Conservation (phyloP, 2,888 invertebrate genomes). For the Dryocosmus kuriphilus region DNA sequence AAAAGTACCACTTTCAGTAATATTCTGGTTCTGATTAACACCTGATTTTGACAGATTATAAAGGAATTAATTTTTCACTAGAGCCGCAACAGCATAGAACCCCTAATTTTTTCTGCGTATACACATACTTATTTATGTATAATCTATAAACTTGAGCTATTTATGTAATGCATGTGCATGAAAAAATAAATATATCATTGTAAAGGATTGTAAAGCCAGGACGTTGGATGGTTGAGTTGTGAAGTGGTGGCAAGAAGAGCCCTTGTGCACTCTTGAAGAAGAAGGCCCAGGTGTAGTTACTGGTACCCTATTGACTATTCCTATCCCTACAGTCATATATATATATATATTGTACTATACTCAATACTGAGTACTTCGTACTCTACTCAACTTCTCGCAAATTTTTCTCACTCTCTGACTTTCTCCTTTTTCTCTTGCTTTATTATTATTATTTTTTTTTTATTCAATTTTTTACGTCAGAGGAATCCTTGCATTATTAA, state of each 20-base stretch:
- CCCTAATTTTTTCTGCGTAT: no score
- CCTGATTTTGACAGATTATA: no score
- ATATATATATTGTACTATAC: not conserved
- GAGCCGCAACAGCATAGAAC: no score
- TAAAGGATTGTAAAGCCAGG: constrained; percentile 34
- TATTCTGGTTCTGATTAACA: no score
- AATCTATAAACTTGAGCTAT: not conserved
- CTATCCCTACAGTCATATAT: constrained; percentile 26
- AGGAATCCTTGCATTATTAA: not conserved
- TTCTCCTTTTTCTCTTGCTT: not conserved
- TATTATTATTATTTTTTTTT: not conserved
- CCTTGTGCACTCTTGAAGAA: constrained; percentile 69
- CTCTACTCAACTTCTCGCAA: constrained; percentile 20
- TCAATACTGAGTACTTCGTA: constrained; percentile 24
- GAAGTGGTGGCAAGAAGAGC: constrained; percentile 71
- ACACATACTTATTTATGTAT: not conserved
- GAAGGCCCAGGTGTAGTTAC: constrained; percentile 70
- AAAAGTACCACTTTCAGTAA: no score
- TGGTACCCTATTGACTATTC: constrained; percentile 28
- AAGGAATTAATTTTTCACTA: no score
- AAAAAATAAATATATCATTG: constrained; percentile 31
- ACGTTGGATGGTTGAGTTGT: constrained; percentile 47
- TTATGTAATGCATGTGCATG: constrained; percentile 11
- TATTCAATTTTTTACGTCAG: no score
- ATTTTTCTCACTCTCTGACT: constrained; percentile 13